A percentile compares a stretch with the other conserved stretches of the same genome.
Evolutionary conservation across 92 coral and sea anemone species (phyloP).

Genomic region (Muricea muricata): DNA sequence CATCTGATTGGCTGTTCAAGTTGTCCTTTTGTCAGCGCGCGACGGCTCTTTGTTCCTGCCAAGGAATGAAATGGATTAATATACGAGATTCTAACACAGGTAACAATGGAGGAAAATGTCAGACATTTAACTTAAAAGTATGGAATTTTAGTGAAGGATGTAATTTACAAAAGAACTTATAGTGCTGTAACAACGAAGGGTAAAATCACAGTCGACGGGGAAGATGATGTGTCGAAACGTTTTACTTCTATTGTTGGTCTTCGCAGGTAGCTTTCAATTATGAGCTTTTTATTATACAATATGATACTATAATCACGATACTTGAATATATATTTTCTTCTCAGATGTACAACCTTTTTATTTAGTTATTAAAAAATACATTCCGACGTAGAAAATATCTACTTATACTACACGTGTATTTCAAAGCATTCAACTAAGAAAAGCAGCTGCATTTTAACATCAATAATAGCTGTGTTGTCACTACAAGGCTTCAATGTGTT

Average conservation of each 20-base stretch:
- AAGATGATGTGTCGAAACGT: not conserved
- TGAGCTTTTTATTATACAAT: not conserved
- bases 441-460: no score
- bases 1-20: constrained; percentile 30
- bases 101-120: constrained; percentile 7
- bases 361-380: not conserved
- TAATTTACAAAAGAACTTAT: not conserved
- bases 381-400: no score
- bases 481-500: no score
- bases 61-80: not conserved
- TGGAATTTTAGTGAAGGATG: not conserved
- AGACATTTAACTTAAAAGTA: not conserved
- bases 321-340: not conserved
- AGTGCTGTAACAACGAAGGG: not conserved
- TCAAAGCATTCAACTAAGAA: no score
- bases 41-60: constrained; percentile 19
- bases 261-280: constrained; percentile 51
- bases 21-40: constrained; percentile 4
- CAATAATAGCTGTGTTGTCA: no score
- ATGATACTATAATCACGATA: not conserved
- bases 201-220: not conserved
- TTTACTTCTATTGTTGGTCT: constrained; percentile 30
- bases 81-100: not conserved
- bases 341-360: not conserved
- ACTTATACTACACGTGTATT: no score